Base-by-base conservation (phyloP, 2,797 vertebrate species). In the Xiphorhynchus erythropygius region DNA sequence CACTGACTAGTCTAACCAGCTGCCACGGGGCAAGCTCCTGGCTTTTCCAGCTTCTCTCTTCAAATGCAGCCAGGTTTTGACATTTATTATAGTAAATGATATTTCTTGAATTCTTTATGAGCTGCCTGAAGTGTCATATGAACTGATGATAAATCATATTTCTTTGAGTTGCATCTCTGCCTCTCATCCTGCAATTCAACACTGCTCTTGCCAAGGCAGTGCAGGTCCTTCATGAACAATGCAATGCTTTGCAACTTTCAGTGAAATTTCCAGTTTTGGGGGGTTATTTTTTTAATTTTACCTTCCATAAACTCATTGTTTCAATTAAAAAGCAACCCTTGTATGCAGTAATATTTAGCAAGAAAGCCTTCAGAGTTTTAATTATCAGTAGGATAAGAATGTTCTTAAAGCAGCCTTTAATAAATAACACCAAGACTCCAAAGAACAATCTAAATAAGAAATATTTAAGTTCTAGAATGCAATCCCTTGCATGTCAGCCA, bases 71-170 rank as follows among this genome's bases (percentile, higher is more conserved):
- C 79, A n/a, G 41, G 79, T 96, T 96, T 93, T 96, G 89, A 96
- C 96, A 96, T 96, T 97, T 95, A 93, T 97, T 89, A 92, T 4
- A 92, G 87, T 77, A 95, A 96, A 97, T 94, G 37, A 70, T 91
- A 94, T 94, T 97, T 91, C 95, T 86, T 96, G 60, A 96, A 97
- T 97, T 96, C 95, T 94, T 94, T 93, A 96, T 97, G 83, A 97
- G 84, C 80, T 96, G 93, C 90, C 95, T 95, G 92, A 92, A 97
- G 85, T 94, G 94, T 44, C 95, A 78, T 78, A 93, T 8, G 83
- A 95, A 84, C 50, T 41, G 73, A 97, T 78, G 90, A 97, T 97
- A 96, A 96, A 96, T 97, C 84, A 62, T 12, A 42, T 74, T 96
- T 96, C 94, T 81, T 37, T 56, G 90, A 95, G 79, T 78, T 94